Evolutionary conservation across 2,888 invertebrate species (phyloP).

Genomic region (Zhuqinia jingwanae): DNA sequence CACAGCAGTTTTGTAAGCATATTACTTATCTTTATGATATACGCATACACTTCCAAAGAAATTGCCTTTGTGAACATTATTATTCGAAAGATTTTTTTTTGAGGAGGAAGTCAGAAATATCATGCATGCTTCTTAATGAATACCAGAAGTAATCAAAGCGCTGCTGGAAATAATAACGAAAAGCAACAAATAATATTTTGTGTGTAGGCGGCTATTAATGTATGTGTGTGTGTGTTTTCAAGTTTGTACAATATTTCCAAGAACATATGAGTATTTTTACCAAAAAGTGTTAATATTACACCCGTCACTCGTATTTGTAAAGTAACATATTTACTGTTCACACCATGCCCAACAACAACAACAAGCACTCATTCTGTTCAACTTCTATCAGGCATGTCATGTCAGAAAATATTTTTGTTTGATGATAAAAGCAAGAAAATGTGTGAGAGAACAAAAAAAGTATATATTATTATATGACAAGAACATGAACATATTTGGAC

Average conservation of each 20-base stretch:
- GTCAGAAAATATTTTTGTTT: conserved; percentile 53
- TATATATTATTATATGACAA: conserved; percentile 50
- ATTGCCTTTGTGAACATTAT: conserved; percentile 12
- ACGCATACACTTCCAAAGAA: conserved; percentile 12
- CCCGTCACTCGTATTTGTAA: conserved; percentile 35
- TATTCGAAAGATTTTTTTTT: conserved; percentile 6
- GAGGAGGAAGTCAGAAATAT: conserved; percentile 47
- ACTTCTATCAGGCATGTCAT: conserved; percentile 1
- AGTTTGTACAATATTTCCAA: no score
- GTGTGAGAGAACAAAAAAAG: conserved; percentile 59
- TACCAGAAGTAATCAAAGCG: conserved; percentile 43
- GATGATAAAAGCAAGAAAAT: conserved; percentile 42
- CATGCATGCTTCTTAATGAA: conserved; percentile 46
- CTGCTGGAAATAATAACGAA: conserved; percentile 44
- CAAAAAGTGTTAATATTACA: conserved; percentile 25
- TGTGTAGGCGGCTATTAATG: no score
- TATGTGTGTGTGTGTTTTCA: no score
- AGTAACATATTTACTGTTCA: conserved; percentile 41
- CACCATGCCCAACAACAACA: no score
- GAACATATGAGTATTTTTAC: background rate
- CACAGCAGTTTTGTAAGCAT: conserved; percentile 35
- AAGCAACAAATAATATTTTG: conserved; percentile 40
- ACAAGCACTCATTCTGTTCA: conserved; percentile 1
- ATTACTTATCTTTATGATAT: conserved; percentile 41
- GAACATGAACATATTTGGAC: conserved; percentile 64